phyloP scores from a whole-genome alignment of 1,140 invertebrate species.

The Zaprionus ghesquierei region DNA sequence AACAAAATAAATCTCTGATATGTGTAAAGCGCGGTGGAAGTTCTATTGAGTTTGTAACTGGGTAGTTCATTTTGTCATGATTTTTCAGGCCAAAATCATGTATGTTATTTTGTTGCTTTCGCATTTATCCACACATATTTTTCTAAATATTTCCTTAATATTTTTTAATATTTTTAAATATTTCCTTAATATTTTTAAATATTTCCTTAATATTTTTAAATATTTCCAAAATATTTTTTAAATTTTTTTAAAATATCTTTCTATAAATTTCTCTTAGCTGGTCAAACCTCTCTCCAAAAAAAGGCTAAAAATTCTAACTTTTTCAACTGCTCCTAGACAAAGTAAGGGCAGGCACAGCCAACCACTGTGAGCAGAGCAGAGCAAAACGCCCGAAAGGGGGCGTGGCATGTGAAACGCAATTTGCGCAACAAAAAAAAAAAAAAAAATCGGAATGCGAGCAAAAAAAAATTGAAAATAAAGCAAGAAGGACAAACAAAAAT shows the following conservation, averaged over 20 bases:
- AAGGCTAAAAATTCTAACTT: background rate
- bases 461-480: background rate
- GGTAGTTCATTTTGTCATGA: too few species aligned
- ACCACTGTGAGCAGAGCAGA: background rate
- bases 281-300: background rate
- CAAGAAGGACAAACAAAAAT: conserved; percentile 13
- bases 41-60: too few species aligned
- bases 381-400: background rate
- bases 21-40: too few species aligned
- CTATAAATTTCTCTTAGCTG: background rate
- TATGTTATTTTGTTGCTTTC: background rate
- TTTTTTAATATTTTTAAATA: too few species aligned
- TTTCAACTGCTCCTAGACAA: too few species aligned
- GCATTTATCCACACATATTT: background rate
- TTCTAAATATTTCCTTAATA: background rate
- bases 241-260: background rate
- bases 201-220: background rate
- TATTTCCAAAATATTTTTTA: background rate
- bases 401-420: background rate
- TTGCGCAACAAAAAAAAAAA: background rate
- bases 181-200: background rate
- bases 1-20: too few species aligned
- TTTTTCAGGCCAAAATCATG: background rate
- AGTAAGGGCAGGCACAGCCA: too few species aligned
- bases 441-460: background rate